These are phyloP conservation scores for Theodoxus fluviatilis DNA, from an alignment of 2,888 invertebrate genomes.

Conservation along the genomic window DNA sequence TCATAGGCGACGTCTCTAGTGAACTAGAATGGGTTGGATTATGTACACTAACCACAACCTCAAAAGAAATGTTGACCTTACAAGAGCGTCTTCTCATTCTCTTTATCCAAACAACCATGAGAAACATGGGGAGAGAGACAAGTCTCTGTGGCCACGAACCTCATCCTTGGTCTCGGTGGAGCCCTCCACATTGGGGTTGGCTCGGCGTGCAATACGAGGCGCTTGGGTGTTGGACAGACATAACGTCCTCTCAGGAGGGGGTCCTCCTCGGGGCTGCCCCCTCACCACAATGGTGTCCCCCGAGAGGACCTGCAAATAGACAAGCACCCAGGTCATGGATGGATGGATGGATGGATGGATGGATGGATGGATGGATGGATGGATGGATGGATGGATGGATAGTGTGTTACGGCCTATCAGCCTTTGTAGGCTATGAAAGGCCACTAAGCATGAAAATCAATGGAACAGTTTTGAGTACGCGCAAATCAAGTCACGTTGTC, in stretches of 20 bases:
- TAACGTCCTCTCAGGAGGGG: constrained; percentile 90
- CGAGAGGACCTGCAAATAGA: constrained; percentile 79
- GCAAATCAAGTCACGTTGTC: no score
- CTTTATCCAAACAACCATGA: no score
- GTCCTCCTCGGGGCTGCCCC: constrained; percentile 78
- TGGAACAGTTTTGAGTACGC: no score
- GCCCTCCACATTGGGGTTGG: constrained; percentile 68
- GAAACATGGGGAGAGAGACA: neutral
- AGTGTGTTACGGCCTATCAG: neutral
- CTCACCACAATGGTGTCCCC: constrained; percentile 95
- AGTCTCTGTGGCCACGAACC: constrained; percentile 40
- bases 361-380: neutral
- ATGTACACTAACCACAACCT: no score
- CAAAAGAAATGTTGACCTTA: no score
- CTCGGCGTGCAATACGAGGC: constrained; percentile 85
- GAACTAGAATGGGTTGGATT: no score
- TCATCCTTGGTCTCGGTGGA: constrained; percentile 64
- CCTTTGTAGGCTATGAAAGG: neutral
- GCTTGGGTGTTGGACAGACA: constrained; percentile 90
- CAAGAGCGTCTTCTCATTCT: no score
- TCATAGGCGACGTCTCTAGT: no score
- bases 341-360: neutral
- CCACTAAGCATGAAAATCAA: no score
- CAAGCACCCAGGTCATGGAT: neutral
- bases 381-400: neutral